Base-by-base conservation (phyloP, 2,797 vertebrate species). In the Coendou prehensilis region DNA sequence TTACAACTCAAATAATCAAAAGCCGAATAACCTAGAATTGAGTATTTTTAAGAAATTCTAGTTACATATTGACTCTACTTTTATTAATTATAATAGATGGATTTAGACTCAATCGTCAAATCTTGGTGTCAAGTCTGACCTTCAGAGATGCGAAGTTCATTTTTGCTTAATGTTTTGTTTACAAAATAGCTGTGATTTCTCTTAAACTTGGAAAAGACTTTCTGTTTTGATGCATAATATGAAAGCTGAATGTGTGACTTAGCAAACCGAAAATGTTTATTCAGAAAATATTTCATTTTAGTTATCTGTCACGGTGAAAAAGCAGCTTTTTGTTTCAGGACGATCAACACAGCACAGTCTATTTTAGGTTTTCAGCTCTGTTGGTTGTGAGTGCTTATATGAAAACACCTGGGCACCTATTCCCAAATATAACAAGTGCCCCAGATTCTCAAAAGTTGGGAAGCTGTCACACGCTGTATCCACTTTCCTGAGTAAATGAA, bases 181-280 rank as follows among this genome's bases (percentile, higher is more conserved):
- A 95, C 76, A 91, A 95, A 95, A 87, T 85, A 89, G 76, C 56
- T 95, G 63, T 92, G 86, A 83, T 75, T 89, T 95, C 87, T 80
- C 86, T 94, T 10, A 52, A 23, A 89, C 94, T 94, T 93, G 92
- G 87, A 94, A 96, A 95, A 91, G 93, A 64, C 79, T 76, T 67
- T 94, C 81, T 96, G 67, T 97, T 97, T 96, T 97, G 93, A 94
- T 96, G 95, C 91, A 96, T 97, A 94, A 97, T 91, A 73, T 87
- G 92, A 97, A 93, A 81, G 93, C 64, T 97, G 91, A 92, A n/a
- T 15, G 54, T 63, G 47, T 59, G 87, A 67, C 45, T 97, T 94
- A 82, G 82, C 94, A 96, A 98, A 96, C 89, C 1, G 67, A 97
- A 98, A 97, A 94, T 96, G 85, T 97, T 98, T 98, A 96, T 96